A percentile compares a stretch with the other conserved stretches of the same genome.
Conservation (phyloP, 2,888 invertebrate species). For the Epinotia brunnichana region DNA sequence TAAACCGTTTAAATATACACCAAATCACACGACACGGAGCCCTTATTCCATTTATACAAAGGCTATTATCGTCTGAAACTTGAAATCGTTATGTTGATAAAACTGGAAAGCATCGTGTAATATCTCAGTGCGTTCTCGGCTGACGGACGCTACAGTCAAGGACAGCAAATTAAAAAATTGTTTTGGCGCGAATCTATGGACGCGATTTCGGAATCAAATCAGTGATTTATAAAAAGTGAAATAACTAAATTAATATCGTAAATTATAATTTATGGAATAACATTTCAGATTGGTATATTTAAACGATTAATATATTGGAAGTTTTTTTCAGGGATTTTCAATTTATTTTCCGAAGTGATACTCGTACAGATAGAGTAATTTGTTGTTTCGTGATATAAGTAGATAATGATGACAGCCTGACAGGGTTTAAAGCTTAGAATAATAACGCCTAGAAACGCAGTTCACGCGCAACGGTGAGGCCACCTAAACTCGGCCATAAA, state of each 20-base stretch:
- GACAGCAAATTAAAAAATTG: constrained; percentile 41
- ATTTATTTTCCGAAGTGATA: too few species aligned
- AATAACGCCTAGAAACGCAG: too few species aligned
- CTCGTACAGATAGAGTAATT: too few species aligned
- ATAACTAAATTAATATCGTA: not conserved
- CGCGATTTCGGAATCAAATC: constrained; percentile 10
- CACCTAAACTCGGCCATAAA: too few species aligned
- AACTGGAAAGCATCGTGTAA: constrained; percentile 45
- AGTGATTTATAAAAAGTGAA: not conserved
- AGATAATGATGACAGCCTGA: too few species aligned
- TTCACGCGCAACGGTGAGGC: too few species aligned
- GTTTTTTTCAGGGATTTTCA: too few species aligned
- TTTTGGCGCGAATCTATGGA: constrained; percentile 45
- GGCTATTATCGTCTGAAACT: constrained; percentile 1
- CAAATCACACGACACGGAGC: not conserved
- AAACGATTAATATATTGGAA: not conserved
- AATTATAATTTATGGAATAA: not conserved
- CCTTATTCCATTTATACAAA: not conserved
- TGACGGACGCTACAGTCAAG: constrained; percentile 46
- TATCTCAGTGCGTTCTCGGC: constrained; percentile 52
- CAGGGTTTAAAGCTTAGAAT: too few species aligned
- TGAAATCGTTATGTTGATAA: not conserved
- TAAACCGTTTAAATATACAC: constrained; percentile 60
- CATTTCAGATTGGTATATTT: too few species aligned
- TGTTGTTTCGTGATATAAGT: too few species aligned